phyloP scores from a whole-genome alignment of 30 jellyfish, hydroid and myxozoan genomes.

The Aurelia aurita complex sp. Pacific region DNA sequence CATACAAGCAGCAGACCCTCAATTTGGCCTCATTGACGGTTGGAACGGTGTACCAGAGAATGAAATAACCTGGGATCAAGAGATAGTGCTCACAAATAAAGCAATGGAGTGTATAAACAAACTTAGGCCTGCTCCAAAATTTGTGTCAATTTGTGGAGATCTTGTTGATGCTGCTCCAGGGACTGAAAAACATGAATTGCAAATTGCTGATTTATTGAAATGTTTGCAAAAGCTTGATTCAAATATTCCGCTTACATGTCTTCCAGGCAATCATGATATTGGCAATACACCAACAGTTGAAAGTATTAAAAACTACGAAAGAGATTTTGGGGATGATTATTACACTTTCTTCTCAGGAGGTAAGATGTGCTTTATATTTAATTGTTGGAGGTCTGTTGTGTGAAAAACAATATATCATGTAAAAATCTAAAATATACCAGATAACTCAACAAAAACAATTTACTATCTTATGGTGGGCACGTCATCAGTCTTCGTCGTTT shows the following conservation, averaged over 20 bases:
- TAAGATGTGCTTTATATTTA: neutral
- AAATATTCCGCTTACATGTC: conserved; percentile 77
- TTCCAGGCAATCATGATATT: conserved; percentile 96
- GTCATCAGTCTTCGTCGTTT: too few relatives aligned
- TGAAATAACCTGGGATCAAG: conserved; percentile 80
- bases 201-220: conserved; percentile 63
- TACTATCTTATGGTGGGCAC: too few relatives aligned
- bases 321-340: conserved; percentile 86
- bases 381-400: too few relatives aligned
- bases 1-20: conserved; percentile 95
- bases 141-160: conserved; percentile 92
- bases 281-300: conserved; percentile 88
- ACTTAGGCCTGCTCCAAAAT: conserved; percentile 82
- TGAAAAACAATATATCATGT: too few relatives aligned
- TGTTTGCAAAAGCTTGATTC: conserved; percentile 54
- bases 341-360: conserved; percentile 87
- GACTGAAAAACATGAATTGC: conserved; percentile 58
- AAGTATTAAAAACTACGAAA: conserved; percentile 48
- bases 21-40: conserved; percentile 85
- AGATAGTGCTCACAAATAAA: conserved; percentile 71
- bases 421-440: too few relatives aligned
- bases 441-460: too few relatives aligned
- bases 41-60: conserved; percentile 85
- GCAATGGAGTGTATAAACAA: conserved; percentile 72
- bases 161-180: conserved; percentile 93